Evolutionary conservation across 1,140 invertebrate species (phyloP).

Genomic region (Colletes gigas): DNA sequence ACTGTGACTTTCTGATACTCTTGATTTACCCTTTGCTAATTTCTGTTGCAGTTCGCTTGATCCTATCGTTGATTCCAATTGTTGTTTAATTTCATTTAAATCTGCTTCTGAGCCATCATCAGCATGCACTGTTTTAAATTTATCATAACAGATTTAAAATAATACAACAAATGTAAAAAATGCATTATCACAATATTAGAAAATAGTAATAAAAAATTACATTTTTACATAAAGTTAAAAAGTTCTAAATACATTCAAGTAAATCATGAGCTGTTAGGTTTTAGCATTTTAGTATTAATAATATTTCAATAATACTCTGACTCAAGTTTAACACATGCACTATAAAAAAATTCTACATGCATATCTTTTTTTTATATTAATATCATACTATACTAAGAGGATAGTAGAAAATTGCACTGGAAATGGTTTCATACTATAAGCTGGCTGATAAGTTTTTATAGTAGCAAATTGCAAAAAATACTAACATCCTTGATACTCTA

Average conservation of each 20-base stretch:
- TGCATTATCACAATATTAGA: slow-evolving; percentile 64
- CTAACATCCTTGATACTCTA: slow-evolving; percentile 44
- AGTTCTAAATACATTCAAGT: slow-evolving; percentile 12
- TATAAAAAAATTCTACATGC: slow-evolving; percentile 25
- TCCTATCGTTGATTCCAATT: slow-evolving; percentile 86
- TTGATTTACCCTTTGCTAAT: slow-evolving; percentile 83
- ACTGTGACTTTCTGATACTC: slow-evolving; percentile 84
- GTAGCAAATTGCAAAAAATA: slow-evolving; percentile 32
- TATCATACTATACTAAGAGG: slow-evolving; percentile 9
- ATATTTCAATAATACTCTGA: not conserved
- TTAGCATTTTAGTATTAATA: not conserved
- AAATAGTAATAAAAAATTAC: slow-evolving; percentile 30
- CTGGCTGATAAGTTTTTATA: slow-evolving; percentile 23
- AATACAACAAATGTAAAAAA: slow-evolving; percentile 22
- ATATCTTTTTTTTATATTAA: not conserved
- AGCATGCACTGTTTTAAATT: slow-evolving; percentile 73
- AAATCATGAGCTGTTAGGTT: slow-evolving; percentile 9
- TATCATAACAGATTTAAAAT: slow-evolving; percentile 47
- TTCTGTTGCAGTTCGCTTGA: slow-evolving; percentile 85
- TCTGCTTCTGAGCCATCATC: slow-evolving; percentile 81
- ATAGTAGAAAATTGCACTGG: not conserved
- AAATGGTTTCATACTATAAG: slow-evolving; percentile 19
- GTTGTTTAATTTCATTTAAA: slow-evolving; percentile 88
- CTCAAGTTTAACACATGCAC: slow-evolving; percentile 30
- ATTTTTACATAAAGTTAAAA: slow-evolving; percentile 24